These are phyloP conservation scores for Prunella himalayana DNA, from an alignment of 2,113 vertebrate species.

Conservation along the genomic window DNA sequence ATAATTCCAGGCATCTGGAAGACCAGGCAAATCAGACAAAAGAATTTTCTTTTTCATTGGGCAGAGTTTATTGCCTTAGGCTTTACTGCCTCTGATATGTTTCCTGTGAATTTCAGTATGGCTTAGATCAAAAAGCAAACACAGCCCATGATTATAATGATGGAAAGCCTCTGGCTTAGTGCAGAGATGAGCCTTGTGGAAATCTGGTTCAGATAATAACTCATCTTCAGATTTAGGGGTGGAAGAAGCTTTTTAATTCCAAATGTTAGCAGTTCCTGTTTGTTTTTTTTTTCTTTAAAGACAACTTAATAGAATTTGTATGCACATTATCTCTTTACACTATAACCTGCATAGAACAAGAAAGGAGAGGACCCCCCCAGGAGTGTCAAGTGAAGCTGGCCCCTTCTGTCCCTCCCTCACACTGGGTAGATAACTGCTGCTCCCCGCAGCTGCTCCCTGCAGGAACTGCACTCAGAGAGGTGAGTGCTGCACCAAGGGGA, in stretches of 20 bases:
- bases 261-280: neutral
- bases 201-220: neutral
- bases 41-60: neutral
- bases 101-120: neutral
- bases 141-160: neutral
- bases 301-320: neutral
- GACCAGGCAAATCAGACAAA: neutral
- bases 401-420: neutral
- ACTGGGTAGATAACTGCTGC: rapidly evolving
- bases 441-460: neutral
- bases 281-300: neutral
- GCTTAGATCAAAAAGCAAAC: neutral
- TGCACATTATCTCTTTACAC: neutral
- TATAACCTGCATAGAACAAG: neutral
- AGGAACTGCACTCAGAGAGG: neutral
- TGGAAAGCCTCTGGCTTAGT: neutral
- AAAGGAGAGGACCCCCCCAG: neutral
- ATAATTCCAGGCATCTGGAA: neutral
- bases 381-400: neutral
- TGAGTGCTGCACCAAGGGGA: neutral
- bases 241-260: neutral
- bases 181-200: neutral
- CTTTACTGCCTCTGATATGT: neutral
- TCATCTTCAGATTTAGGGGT: neutral
- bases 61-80: neutral